Percentiles rank a stretch among this genome's conserved stretches.
phyloP scores from a whole-genome alignment of 2,797 vertebrate species.

The Martes flavigula region DNA sequence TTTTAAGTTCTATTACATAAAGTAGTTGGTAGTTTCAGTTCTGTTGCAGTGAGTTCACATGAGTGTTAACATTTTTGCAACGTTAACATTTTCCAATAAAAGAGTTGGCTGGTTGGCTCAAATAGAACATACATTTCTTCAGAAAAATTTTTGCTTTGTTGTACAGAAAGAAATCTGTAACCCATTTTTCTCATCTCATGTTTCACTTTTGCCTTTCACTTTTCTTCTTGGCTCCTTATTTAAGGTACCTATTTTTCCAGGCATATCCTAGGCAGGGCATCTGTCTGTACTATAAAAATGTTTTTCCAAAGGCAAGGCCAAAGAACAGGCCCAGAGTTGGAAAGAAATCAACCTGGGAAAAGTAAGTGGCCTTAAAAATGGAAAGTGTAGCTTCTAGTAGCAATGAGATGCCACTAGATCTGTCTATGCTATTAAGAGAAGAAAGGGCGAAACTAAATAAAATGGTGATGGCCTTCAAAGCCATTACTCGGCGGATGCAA shows the following conservation, averaged over 20 bases:
- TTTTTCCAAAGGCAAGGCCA: neutral
- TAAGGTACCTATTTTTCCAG: neutral
- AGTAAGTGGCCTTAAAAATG: neutral
- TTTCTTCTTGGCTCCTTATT: neutral
- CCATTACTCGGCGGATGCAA: neutral
- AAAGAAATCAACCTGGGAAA: conserved; percentile 27
- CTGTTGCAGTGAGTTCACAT: neutral
- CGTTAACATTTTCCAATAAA: neutral
- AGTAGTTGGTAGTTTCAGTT: neutral
- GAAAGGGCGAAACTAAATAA: neutral
- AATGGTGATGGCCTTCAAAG: neutral
- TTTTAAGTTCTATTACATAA: neutral
- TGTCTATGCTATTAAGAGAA: neutral
- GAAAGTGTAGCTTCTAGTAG: neutral
- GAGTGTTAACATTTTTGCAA: neutral
- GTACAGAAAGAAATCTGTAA: neutral
- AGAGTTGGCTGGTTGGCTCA: neutral
- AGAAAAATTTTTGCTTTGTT: neutral
- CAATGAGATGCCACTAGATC: neutral
- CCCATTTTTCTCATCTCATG: neutral
- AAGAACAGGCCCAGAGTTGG: neutral
- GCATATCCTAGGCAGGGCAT: neutral
- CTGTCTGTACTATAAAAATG: neutral
- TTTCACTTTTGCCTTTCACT: neutral
- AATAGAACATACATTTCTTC: neutral